Evolutionary conservation across 1,140 invertebrate species (phyloP), one percentile per base, ranked within the genome.

Genomic region (Manduca sexta): DNA sequence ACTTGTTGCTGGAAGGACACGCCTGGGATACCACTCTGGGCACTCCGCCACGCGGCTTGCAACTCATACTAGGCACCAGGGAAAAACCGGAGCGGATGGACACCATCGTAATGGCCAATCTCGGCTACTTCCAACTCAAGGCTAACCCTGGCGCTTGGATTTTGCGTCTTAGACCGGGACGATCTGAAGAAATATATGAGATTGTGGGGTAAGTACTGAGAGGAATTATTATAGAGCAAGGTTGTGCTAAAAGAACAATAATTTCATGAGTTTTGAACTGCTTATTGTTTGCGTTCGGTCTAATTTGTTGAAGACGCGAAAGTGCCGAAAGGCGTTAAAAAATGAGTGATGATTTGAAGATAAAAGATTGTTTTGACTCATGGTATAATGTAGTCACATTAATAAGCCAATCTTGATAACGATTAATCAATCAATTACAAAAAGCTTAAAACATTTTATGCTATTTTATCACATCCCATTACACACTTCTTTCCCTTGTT

Each of bases 41-140:
- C 17, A 96, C 96, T 66, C 97, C 98, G 8, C 98, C 98, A 0
- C 88, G 98, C 56, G 98, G 98, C 10, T 87, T 99, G 10, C 98
- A 99, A 87, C 94, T 99, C 50, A 94, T 94, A 15, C 85, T 99
- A n/a, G 97, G 97, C 18, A 96, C 95, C 0, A 90, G 93, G 43
- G 89, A 83, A 5, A 87, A 92, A 31, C 92, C 94, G 0, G 89
- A 92, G 2, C 88, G 92, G 39, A 93, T 96, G 46, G 98, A 99
- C 81, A 99, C 98, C 8, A 99, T 99, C 66, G 98, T 99, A 2
- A 99, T 99, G 98, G 98, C 98, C 1, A 99, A 99, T 88, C 88
- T 99, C 52, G 97, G 97, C 12, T 98, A 98, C 82, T 98, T 98
- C 85, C 97, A 99, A 86, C 85, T 99, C 1, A 99, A 99, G 84